Base-by-base conservation (phyloP, 2,797 vertebrate genomes). In the Strix occidentalis region DNA sequence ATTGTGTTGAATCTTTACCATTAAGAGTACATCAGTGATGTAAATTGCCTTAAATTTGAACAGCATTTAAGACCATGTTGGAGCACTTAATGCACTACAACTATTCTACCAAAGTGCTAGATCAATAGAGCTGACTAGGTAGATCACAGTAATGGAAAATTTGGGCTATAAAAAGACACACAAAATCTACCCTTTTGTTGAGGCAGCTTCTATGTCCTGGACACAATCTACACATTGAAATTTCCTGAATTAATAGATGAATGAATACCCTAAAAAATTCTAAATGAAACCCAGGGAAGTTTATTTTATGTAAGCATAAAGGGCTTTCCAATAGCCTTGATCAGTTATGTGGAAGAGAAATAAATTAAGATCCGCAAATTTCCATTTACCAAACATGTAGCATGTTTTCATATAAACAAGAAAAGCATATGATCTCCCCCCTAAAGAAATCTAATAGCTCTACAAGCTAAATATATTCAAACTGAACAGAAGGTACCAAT, bases 21-120 rank as follows among this genome's bases (percentile, higher is more conserved):
- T 72, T 80, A 82, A 45, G 31, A 70, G 16, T 16, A 89, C 11
- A 61, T 57, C 0, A 4, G 18, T 61, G 56, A 60, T 78, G 41
- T 28, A 91, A 90, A 91, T 84, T 89, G 21, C 12, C 17, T 91
- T 83, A 75, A 64, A 91, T 90, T 58, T 85, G 25, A 76, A 79
- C 46, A 56, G 7, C 31, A 12, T 72, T 86, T 56, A 88, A 53
- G n/a, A 46, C 12, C 5, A 1, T 41, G 13, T n/a, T 75, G 29
- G 54, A 91, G 29, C 26, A 43, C 53, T 85, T 87, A 87, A 93
- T 68, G 45, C 13, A 51, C 26, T 61, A 51, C 16, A 61, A n/a
- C 11, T 74, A 13, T 85, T 85, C 71, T 80, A 60, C 13, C 5
- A 7, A 87, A 70, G 43, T 11, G 23, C 4, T 63, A 37, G 60